phyloP scores from a whole-genome alignment of 2,113 vertebrate genomes.

The Heterotis niloticus region DNA sequence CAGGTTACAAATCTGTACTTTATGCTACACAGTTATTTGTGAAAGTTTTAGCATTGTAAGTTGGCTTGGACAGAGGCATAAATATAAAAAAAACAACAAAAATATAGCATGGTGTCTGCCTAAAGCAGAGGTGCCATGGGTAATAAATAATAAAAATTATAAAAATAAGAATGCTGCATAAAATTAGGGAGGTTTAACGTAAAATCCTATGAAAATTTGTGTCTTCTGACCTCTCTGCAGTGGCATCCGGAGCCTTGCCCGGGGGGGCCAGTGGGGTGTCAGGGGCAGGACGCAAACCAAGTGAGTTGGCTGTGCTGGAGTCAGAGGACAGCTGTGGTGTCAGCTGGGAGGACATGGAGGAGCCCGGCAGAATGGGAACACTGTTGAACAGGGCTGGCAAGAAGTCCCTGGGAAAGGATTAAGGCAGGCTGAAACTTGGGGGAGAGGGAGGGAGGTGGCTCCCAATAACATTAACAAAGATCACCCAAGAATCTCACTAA shows the following conservation, averaged over 20 bases:
- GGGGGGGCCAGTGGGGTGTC: constrained; percentile 68
- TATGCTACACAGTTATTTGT: background rate
- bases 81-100: no score
- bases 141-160: no score
- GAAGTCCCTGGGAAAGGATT: constrained; percentile 76
- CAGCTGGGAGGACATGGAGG: constrained; percentile 84
- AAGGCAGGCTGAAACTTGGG: constrained; percentile 7
- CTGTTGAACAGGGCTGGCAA: constrained; percentile 97
- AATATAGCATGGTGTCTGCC: no score
- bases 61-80: no score
- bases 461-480: no score
- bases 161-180: no score
- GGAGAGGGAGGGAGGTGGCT: background rate
- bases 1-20: background rate
- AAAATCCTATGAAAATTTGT: background rate
- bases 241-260: constrained; percentile 75
- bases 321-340: constrained; percentile 83
- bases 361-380: constrained; percentile 86
- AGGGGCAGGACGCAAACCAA: constrained; percentile 69
- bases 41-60: no score
- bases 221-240: constrained; percentile 74
- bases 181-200: no score
- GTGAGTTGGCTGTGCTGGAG: constrained; percentile 74
- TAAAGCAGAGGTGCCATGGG: no score
- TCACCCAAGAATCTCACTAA: background rate